Evolutionary conservation across 2,888 invertebrate genomes (phyloP).

Genomic region (Limenitis camilla): DNA sequence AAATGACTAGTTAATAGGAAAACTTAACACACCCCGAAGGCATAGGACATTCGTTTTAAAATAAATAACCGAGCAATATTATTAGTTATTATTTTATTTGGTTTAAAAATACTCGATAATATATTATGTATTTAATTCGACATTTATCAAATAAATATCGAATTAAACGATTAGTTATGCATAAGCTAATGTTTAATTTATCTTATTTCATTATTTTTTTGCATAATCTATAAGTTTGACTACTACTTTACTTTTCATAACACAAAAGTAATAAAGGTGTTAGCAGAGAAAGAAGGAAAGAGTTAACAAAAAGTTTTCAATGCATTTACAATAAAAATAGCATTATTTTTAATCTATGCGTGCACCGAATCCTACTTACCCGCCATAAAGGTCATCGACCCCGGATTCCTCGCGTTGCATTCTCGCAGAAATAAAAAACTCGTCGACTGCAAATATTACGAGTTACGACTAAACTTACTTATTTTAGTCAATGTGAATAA

Average conservation of each 20-base stretch:
- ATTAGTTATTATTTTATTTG: no score
- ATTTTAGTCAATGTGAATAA: background rate
- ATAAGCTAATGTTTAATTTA: no score
- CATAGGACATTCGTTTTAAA: background rate
- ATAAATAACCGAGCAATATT: no score
- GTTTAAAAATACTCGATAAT: no score
- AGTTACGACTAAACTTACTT: conserved; percentile 3
- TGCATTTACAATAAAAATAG: conserved; percentile 9
- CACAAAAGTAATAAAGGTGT: background rate
- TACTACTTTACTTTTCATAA: no score
- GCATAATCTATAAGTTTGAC: no score
- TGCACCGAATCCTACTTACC: conserved; percentile 40
- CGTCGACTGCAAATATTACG: conserved; percentile 22
- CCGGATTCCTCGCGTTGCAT: conserved; percentile 44
- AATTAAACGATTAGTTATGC: no score
- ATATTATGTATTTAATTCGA: no score
- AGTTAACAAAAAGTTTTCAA: background rate
- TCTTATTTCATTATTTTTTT: no score
- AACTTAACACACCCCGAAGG: background rate
- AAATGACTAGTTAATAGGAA: background rate
- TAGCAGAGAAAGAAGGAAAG: background rate
- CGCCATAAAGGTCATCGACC: conserved; percentile 46
- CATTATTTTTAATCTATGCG: conserved; percentile 22
- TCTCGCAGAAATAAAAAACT: conserved; percentile 38
- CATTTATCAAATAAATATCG: no score